These are phyloP conservation scores for Anguilla obscura DNA, from an alignment of 2,797 vertebrate species.

Conservation along the genomic window DNA sequence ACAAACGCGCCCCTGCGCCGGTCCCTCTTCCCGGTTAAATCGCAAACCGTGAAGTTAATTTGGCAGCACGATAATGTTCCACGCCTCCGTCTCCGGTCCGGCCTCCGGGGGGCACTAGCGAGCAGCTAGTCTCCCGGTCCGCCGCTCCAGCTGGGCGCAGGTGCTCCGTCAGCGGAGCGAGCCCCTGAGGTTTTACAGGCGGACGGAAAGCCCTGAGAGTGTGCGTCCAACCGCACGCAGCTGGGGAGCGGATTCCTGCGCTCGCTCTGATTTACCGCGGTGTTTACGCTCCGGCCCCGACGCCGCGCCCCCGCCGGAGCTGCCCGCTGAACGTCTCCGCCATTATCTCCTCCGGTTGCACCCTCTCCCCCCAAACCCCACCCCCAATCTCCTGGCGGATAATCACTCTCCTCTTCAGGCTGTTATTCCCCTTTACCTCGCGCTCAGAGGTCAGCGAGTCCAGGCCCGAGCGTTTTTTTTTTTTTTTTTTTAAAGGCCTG, in stretches of 20 bases:
- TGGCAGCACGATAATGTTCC: too few species aligned
- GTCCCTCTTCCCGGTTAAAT: not conserved
- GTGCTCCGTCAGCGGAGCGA: slow-evolving; percentile 65
- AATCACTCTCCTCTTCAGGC: slow-evolving; percentile 2
- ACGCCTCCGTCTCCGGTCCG: not conserved
- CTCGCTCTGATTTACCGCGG: slow-evolving; percentile 76
- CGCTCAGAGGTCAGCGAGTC: not conserved
- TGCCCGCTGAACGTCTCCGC: slow-evolving; percentile 55
- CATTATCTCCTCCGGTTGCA: slow-evolving; percentile 39
- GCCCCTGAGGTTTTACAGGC: slow-evolving; percentile 70
- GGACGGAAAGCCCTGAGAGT: slow-evolving; percentile 61
- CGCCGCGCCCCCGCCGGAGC: slow-evolving; percentile 19
- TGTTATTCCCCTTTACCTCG: slow-evolving; percentile 2
- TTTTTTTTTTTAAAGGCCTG: not conserved
- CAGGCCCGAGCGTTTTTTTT: not conserved
- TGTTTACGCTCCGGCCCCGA: slow-evolving; percentile 68
- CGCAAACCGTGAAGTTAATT: not conserved
- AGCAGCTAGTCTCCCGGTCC: not conserved
- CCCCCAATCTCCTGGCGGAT: slow-evolving; percentile 34
- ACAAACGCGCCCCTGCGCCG: not conserved
- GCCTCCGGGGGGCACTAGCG: not conserved
- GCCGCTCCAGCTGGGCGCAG: slow-evolving; percentile 55
- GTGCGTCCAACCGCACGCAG: slow-evolving; percentile 66
- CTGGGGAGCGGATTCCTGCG: slow-evolving; percentile 66
- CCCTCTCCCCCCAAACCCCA: slow-evolving; percentile 50